phyloP scores from a whole-genome alignment of 1,140 invertebrate genomes.

The Drosophila ogumai region DNA sequence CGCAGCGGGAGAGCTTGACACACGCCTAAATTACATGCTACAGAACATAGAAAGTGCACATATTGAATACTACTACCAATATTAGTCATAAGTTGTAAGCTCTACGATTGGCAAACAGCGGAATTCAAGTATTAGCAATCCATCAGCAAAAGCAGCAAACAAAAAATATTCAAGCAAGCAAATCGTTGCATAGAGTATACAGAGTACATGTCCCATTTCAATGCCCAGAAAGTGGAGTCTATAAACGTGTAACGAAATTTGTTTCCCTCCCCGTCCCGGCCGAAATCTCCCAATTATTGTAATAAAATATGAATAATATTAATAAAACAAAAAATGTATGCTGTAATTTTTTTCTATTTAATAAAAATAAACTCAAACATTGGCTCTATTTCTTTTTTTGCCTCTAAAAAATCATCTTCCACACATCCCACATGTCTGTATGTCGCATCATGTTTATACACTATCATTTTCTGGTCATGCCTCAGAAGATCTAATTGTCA shows the following conservation, averaged over 20 bases:
- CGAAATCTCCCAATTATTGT: slow-evolving; percentile 47
- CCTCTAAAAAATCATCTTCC: slow-evolving; percentile 54
- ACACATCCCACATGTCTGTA: slow-evolving; percentile 15
- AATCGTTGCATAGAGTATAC: slow-evolving; percentile 29
- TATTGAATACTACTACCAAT: slow-evolving; percentile 49
- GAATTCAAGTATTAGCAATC: slow-evolving; percentile 73
- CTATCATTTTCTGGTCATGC: slow-evolving; percentile 77
- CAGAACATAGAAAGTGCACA: slow-evolving; percentile 50
- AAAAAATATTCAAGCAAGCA: slow-evolving; percentile 13
- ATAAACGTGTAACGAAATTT: slow-evolving; percentile 72
- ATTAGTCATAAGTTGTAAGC: slow-evolving; percentile 80
- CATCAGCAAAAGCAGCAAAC: slow-evolving; percentile 33
- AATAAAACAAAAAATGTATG: slow-evolving; percentile 52
- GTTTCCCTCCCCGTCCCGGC: slow-evolving; percentile 18
- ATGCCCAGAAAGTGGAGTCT: slow-evolving; percentile 77
- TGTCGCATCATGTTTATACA: slow-evolving; percentile 72
- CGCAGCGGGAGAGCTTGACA: slow-evolving; percentile 39
- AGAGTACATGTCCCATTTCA: slow-evolving; percentile 31
- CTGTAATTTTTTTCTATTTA: slow-evolving; percentile 62
- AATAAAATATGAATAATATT: slow-evolving; percentile 71
- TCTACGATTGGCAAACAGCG: slow-evolving; percentile 57
- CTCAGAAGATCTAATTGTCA: slow-evolving; percentile 3
- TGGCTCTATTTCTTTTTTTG: slow-evolving; percentile 38
- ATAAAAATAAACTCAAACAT: slow-evolving; percentile 51
- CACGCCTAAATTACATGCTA: slow-evolving; percentile 37